These are phyloP conservation scores for Heliconius hewitsoni DNA, from an alignment of 1,140 invertebrate species.

Conservation along the genomic window DNA sequence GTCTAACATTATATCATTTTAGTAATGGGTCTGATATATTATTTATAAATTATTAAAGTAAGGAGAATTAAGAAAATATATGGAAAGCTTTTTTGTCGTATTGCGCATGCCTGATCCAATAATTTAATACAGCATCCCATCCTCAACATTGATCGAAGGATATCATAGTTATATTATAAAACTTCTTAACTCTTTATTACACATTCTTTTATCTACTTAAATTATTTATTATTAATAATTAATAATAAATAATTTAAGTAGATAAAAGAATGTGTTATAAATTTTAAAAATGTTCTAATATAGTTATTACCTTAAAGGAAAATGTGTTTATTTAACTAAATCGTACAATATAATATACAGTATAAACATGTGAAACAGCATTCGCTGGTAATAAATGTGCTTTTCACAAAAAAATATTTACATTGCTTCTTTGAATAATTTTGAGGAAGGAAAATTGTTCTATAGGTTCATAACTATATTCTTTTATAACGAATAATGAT, in stretches of 20 bases:
- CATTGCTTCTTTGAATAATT: background rate
- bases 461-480: background rate
- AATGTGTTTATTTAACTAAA: background rate
- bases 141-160: background rate
- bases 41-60: too few relatives aligned
- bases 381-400: background rate
- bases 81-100: too few relatives aligned
- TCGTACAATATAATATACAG: background rate
- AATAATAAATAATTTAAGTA: background rate
- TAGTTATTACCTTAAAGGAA: background rate
- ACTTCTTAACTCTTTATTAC: background rate
- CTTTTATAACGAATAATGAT: background rate
- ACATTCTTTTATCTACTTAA: too few relatives aligned
- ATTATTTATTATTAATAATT: background rate
- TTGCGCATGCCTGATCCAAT: constrained; percentile 1
- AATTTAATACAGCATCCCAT: background rate
- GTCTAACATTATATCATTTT: too few relatives aligned
- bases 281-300: too few relatives aligned
- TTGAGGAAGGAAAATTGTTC: background rate
- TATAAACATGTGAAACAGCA: background rate
- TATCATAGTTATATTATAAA: background rate
- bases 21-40: too few relatives aligned
- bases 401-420: background rate
- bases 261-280: too few relatives aligned
- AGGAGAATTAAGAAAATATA: too few relatives aligned